Conservation (phyloP, 1,140 invertebrate genomes). For the Diprion similis region DNA sequence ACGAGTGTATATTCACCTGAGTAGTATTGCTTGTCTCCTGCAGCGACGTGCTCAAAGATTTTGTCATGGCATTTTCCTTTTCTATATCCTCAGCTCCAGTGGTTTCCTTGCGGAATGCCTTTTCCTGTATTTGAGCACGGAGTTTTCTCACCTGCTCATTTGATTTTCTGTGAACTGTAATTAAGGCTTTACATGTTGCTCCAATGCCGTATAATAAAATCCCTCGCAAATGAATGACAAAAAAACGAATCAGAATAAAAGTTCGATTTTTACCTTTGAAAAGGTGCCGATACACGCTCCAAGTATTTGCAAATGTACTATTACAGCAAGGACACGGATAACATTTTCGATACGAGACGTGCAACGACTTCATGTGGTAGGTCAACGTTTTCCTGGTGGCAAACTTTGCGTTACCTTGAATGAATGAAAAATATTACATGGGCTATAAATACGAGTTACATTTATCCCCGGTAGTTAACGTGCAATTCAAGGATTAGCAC, state of each 20-base stretch:
- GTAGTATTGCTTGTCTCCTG: not conserved
- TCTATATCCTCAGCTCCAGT: constrained; percentile 28
- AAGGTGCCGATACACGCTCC: constrained; percentile 76
- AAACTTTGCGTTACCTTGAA: constrained; percentile 70
- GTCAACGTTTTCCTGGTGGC: constrained; percentile 73
- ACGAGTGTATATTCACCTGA: not conserved
- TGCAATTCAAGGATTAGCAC: not conserved
- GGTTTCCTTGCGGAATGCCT: constrained; percentile 64
- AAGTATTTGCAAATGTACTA: constrained; percentile 72
- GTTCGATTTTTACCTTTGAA: constrained; percentile 66
- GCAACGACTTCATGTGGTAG: constrained; percentile 73
- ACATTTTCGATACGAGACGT: constrained; percentile 68
- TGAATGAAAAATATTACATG: constrained; percentile 30
- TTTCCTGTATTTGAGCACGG: constrained; percentile 66
- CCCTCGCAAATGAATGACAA: constrained; percentile 12
- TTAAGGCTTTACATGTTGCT: not conserved
- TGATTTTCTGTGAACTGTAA: constrained; percentile 63
- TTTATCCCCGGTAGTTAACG: not conserved
- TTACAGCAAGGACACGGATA: constrained; percentile 74
- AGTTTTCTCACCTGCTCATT: constrained; percentile 67
- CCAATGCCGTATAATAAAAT: not conserved
- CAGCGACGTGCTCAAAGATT: not conserved
- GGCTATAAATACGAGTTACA: constrained; percentile 10
- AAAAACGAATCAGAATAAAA: constrained; percentile 22
- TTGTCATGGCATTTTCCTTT: constrained; percentile 19